These are phyloP conservation scores for Mormoops blainvillei DNA, from an alignment of 2,113 vertebrate genomes.

Conservation along the genomic window DNA sequence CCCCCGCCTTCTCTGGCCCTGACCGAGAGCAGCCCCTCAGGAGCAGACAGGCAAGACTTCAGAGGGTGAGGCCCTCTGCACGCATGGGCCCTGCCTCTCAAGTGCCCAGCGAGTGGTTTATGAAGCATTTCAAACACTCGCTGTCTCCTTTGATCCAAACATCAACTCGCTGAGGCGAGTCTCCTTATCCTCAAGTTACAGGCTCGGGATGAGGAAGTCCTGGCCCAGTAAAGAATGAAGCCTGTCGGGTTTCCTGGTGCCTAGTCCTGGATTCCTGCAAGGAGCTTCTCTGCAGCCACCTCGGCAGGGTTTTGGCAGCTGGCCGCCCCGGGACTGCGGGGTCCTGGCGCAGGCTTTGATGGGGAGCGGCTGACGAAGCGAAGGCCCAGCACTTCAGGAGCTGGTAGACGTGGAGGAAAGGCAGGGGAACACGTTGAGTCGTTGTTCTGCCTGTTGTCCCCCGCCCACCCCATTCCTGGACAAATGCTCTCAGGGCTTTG, in stretches of 20 bases:
- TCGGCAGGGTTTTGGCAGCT: neutral
- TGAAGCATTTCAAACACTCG: neutral
- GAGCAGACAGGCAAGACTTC: neutral
- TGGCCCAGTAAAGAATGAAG: neutral
- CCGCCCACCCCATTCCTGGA: accelerated
- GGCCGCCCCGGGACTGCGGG: neutral
- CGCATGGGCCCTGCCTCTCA: accelerated
- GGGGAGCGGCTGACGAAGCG: neutral
- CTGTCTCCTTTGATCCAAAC: neutral
- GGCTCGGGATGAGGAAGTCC: neutral
- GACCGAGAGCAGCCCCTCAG: neutral
- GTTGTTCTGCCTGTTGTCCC: neutral
- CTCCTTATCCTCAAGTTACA: neutral
- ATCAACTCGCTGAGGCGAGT: neutral
- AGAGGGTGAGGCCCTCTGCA: neutral
- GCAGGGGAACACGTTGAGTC: neutral
- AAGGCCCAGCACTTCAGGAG: neutral
- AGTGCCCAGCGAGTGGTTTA: neutral
- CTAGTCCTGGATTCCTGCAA: neutral
- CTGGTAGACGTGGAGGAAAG: neutral
- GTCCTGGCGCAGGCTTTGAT: neutral
- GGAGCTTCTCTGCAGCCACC: neutral
- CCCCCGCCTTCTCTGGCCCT: neutral
- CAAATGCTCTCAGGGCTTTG: neutral
- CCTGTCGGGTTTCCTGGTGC: neutral